Evolutionary conservation across 2,888 invertebrate species (phyloP).

Genomic region (Drosophila setosimentum): DNA sequence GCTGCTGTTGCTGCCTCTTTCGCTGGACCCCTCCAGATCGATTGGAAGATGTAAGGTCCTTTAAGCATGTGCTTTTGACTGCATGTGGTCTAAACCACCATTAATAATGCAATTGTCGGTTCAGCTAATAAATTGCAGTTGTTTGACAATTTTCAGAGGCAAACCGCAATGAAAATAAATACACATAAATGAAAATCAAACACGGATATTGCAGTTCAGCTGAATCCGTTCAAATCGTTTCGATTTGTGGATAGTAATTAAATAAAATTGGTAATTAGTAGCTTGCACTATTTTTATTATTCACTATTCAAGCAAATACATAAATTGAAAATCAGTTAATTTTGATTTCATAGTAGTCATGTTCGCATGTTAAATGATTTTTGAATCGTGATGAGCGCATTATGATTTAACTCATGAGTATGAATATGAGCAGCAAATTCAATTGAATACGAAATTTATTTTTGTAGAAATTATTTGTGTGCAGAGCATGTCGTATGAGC

Average conservation of each 20-base stretch:
- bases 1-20: slow-evolving; percentile 9
- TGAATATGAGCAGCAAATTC: slow-evolving; percentile 54
- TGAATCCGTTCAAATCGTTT: slow-evolving; percentile 6
- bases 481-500: slow-evolving; percentile 68
- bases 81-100: slow-evolving; percentile 65
- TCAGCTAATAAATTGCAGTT: slow-evolving; percentile 71
- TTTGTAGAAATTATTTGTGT: slow-evolving; percentile 44
- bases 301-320: slow-evolving; percentile 1
- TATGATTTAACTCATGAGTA: slow-evolving; percentile 4
- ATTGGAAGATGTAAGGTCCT: slow-evolving; percentile 30
- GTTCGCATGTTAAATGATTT: slow-evolving; percentile 38
- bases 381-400: slow-evolving; percentile 33
- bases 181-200: slow-evolving; percentile 9
- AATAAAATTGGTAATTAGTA: slow-evolving; percentile 17
- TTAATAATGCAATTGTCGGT: slow-evolving; percentile 74
- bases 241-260: slow-evolving; percentile 18
- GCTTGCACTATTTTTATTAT: slow-evolving; percentile 1
- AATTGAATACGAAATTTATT: slow-evolving; percentile 45
- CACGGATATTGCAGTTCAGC: background rate
- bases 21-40: background rate
- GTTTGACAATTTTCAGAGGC: slow-evolving; percentile 63
- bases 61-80: slow-evolving; percentile 35
- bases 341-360: slow-evolving; percentile 24
- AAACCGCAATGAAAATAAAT: slow-evolving; percentile 56
- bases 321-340: slow-evolving; percentile 35